Evolutionary conservation across 2,113 vertebrate species (phyloP).

Genomic region (Ctenomys sociabilis): DNA sequence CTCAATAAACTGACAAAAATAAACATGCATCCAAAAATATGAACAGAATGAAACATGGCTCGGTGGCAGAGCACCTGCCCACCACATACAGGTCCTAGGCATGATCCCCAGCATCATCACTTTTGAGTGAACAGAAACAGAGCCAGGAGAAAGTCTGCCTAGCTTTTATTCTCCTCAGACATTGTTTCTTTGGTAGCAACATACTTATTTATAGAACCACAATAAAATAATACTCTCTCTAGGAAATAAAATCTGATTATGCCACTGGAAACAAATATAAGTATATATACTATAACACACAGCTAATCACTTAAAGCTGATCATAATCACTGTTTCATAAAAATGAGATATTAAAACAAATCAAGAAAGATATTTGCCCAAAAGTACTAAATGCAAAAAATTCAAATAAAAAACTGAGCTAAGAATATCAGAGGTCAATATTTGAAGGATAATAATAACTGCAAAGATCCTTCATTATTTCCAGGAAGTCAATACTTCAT

Average conservation of each 20-base stretch:
- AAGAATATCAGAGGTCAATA: neutral
- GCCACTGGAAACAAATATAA: conserved; percentile 9
- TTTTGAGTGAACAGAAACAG: neutral
- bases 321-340: neutral
- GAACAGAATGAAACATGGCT: neutral
- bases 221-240: neutral
- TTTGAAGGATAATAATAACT: neutral
- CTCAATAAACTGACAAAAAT: neutral
- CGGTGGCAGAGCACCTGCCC: neutral
- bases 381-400: neutral
- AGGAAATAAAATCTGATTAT: neutral
- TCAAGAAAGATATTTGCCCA: neutral
- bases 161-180: neutral
- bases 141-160: neutral
- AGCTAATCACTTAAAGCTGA: neutral
- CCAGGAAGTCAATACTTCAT: conserved; percentile 10
- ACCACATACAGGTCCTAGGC: neutral
- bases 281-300: conserved; percentile 5
- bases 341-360: conserved; percentile 29
- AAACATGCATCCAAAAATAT: conserved; percentile 17
- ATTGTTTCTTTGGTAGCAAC: neutral
- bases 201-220: neutral
- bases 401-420: neutral
- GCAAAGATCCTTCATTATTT: conserved; percentile 27
- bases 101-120: neutral